These are phyloP conservation scores for Aricia agestis DNA, from an alignment of 1,140 invertebrate genomes.

Conservation along the genomic window DNA sequence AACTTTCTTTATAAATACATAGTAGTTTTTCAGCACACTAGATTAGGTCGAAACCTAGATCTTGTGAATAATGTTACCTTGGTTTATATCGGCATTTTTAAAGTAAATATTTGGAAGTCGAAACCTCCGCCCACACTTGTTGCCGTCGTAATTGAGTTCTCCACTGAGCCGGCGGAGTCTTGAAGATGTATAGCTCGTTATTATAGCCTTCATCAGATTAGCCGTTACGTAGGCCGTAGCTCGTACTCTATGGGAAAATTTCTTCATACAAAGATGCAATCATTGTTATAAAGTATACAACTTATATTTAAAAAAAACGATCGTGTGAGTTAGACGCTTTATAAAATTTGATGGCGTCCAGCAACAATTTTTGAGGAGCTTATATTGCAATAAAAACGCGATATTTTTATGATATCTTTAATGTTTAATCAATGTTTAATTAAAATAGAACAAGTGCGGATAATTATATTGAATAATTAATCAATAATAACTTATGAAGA, in stretches of 20 bases:
- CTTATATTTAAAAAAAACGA: neutral
- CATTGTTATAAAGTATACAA: neutral
- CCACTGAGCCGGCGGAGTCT: neutral
- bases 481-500: no score
- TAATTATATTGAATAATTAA: no score
- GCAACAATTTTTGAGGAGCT: neutral
- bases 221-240: slow-evolving; percentile 12
- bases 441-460: no score
- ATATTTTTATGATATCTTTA: no score
- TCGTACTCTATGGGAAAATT: slow-evolving; percentile 4
- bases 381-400: neutral
- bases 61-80: neutral
- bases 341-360: neutral
- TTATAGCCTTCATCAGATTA: slow-evolving; percentile 16
- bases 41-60: neutral
- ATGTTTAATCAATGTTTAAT: no score
- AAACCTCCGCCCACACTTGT: neutral
- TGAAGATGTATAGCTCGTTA: slow-evolving; percentile 14
- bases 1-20: no score
- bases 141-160: slow-evolving; percentile 8
- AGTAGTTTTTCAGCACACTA: neutral
- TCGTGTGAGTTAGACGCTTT: neutral
- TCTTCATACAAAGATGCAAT: slow-evolving; percentile 6
- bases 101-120: slow-evolving; percentile 3
- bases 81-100: slow-evolving; percentile 6